phyloP scores from a whole-genome alignment of 2,113 vertebrate genomes.

The Pachypanchax playfairii region DNA sequence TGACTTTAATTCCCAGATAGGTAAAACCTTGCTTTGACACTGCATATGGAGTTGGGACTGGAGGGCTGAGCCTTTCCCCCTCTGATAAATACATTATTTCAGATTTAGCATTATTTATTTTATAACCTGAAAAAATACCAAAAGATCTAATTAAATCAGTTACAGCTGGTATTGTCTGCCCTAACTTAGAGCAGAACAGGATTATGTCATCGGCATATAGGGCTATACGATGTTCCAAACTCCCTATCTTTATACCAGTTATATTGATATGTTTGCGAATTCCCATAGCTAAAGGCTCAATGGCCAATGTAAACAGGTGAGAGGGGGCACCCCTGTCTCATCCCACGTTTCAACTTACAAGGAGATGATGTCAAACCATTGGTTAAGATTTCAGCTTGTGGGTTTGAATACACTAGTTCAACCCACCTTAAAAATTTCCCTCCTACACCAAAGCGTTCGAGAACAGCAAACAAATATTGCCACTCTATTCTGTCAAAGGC shows the following conservation, averaged over 20 bases:
- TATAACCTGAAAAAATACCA: neutral
- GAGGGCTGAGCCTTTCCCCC: neutral
- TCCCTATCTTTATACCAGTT: neutral
- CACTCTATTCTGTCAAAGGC: neutral
- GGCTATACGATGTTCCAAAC: neutral
- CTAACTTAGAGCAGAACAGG: neutral
- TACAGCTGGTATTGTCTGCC: neutral
- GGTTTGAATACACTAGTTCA: neutral
- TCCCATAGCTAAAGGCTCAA: neutral
- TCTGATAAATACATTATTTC: neutral
- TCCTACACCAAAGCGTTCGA: neutral
- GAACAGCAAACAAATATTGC: neutral
- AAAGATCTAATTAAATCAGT: neutral
- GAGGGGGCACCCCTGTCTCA: neutral
- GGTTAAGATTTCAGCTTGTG: neutral
- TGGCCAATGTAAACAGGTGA: neutral
- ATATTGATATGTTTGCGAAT: neutral
- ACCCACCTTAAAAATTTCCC: neutral
- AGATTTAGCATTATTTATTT: neutral
- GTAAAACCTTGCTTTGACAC: neutral
- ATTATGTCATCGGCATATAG: neutral
- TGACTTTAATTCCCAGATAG: neutral
- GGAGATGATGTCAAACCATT: neutral
- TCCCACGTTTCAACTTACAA: neutral
- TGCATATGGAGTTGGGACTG: too few relatives aligned